These are phyloP conservation scores for Pseudococcus longispinus DNA, from an alignment of 2,888 invertebrate genomes.

Conservation along the genomic window DNA sequence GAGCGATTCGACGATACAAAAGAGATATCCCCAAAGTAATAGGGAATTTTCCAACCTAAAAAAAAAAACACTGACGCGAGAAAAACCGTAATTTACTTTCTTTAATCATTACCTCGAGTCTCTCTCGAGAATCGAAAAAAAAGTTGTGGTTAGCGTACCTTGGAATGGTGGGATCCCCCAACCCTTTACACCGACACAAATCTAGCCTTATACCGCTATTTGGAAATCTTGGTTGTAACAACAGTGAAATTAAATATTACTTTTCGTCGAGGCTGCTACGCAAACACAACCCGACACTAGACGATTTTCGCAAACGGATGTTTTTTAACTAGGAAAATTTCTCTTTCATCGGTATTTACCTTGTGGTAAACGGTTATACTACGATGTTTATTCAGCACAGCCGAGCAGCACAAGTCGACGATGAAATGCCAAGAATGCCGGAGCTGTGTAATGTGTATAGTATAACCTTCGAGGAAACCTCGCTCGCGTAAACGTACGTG, in stretches of 20 bases:
- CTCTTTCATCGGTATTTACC: slow-evolving; percentile 15
- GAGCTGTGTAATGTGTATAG: neutral
- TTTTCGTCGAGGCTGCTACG: neutral
- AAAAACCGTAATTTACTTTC: neutral
- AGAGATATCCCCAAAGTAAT: neutral
- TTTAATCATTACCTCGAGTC: neutral
- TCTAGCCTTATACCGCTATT: neutral
- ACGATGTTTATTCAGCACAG: neutral
- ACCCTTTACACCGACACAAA: neutral
- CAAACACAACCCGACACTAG: neutral
- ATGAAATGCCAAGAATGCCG: neutral
- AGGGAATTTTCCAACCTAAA: neutral
- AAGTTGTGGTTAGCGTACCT: neutral
- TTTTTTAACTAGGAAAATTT: slow-evolving; percentile 8
- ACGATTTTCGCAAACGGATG: neutral
- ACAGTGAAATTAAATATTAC: neutral
- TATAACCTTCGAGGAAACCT: neutral
- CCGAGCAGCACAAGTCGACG: neutral
- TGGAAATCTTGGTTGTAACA: neutral
- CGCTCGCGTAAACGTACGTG: neutral
- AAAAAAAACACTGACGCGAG: neutral
- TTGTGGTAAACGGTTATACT: neutral
- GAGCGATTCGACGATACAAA: neutral
- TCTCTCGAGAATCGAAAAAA: neutral
- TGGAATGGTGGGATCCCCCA: neutral